Evolutionary conservation across 2,113 vertebrate species (phyloP), one percentile per base, ranked within the genome.

Genomic region (Gadus chalcogrammus): DNA sequence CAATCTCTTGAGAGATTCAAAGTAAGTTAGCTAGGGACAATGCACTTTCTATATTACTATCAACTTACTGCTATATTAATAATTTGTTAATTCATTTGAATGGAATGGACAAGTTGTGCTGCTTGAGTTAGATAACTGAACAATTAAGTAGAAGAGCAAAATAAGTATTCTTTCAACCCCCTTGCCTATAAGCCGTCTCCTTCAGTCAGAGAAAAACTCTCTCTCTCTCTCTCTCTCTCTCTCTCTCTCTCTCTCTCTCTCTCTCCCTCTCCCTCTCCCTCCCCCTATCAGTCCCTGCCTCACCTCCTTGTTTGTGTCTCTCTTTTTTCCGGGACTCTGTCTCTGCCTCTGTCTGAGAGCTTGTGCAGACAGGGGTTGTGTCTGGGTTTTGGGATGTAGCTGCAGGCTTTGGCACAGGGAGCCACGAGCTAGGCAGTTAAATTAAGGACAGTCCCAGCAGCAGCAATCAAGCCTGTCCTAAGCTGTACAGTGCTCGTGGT

Each of bases 331-430:
- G 20, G 75, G 58, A 35, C 59, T 42, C 38, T 4, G 38, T 42
- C 38, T 42, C 38, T 42, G 38, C 20, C 11, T 83, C 76, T 84
- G 83, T 81, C 85, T 85, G 78, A 86, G 85, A 83, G 79, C 61
- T 76, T 12, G 64, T 69, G 73, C 84, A 88, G 86, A 88, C 85
- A 81, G 79, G 76, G 83, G 68, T 76, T 84, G 74, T 79, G 83
- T 72, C 77, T 84, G 74, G 56, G 82, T 87, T 79, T 87, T 35
- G 82, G 76, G 67, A 73, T 81, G 42, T 86, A 77, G 83, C 85
- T 87, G 61, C 76, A 76, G 85, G 81, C 82, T 79, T 75, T 87
- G 84, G 84, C 79, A 79, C 70, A 22, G 12, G 15, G 52, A 18
- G 24, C 2, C 66, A 79, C 70, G 77, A 78, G 65, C 59, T 65